Conservation (phyloP, 2,797 vertebrate genomes). For the Lateolabrax maculatus region DNA sequence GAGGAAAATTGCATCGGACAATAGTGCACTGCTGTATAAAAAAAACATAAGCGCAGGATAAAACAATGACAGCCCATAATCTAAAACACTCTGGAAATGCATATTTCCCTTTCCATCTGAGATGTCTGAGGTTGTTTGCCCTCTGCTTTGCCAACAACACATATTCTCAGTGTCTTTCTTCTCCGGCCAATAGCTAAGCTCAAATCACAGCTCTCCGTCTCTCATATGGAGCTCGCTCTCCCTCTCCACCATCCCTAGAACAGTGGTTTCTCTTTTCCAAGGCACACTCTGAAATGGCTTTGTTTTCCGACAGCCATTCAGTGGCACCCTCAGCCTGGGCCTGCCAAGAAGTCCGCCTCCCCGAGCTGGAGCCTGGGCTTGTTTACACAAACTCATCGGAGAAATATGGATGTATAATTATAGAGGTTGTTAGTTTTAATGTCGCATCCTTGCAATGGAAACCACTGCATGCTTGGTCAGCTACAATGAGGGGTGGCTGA, state of each 20-base stretch:
- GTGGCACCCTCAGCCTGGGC: slow-evolving; percentile 73
- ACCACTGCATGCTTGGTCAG: slow-evolving; percentile 79
- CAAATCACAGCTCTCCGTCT: slow-evolving; percentile 79
- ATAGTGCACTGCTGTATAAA: slow-evolving; percentile 33
- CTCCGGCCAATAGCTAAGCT: slow-evolving; percentile 79
- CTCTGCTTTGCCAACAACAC: slow-evolving; percentile 79
- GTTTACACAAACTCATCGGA: slow-evolving; percentile 85
- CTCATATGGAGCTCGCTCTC: slow-evolving; percentile 69
- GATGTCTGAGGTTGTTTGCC: slow-evolving; percentile 81
- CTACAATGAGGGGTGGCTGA: slow-evolving; percentile 67
- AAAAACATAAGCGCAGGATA: slow-evolving; percentile 52
- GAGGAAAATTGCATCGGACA: slow-evolving; percentile 55
- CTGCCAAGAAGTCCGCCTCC: slow-evolving; percentile 80
- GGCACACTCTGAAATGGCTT: slow-evolving; percentile 81
- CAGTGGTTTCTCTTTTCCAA: slow-evolving; percentile 83
- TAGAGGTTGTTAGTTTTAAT: slow-evolving; percentile 83
- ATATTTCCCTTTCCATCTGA: slow-evolving; percentile 74
- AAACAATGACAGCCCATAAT: slow-evolving; percentile 75
- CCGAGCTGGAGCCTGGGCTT: slow-evolving; percentile 73
- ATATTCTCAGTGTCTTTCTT: slow-evolving; percentile 79
- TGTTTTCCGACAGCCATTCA: slow-evolving; percentile 82
- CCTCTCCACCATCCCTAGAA: slow-evolving; percentile 63
- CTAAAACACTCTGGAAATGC: slow-evolving; percentile 74
- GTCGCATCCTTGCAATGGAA: slow-evolving; percentile 77
- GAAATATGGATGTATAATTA: slow-evolving; percentile 85